Base-by-base conservation (phyloP, 2,888 invertebrate genomes). In the Hololepta plana region DNA sequence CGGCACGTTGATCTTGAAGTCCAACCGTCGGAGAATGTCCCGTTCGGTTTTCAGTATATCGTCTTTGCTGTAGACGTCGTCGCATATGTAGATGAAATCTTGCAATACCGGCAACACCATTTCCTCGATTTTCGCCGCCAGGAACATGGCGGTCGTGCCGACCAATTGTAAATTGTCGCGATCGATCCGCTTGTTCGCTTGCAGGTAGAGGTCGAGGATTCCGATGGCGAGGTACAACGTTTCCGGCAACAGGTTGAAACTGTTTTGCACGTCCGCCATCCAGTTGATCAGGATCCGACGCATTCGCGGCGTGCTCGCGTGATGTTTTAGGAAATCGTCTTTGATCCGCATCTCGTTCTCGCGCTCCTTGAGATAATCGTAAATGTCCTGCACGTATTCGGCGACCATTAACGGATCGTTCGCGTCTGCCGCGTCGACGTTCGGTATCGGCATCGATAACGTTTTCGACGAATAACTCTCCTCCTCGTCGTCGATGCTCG, bases 61-160 rank as follows among this genome's bases (percentile, higher is more conserved):
- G 2, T 59, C 46, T 41, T 72, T 76, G 3, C 67, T 67, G 51
- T 84, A 95, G 0, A 87, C 72, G 46, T 81, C 72, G 54, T 90
- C 91, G 6, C 90, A 82, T 28, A 95, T 79, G 48, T 77, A 87
- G 8, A 84, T 77, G 57, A 91, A 91, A 55, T 96, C 95, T 4
- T 57, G 60, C 12, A 90, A 65, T 22, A 82, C 80, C 0, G 93
- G 90, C 2, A 80, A 67, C 5, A 6, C 44, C 44, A 90, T 76
- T 59, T 96, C 96, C 56, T 96, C 95, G 45, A 87, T 93, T 53
- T 96, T 96, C 44, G 79, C 71, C 1, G 95, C 91, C 27, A 93
- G 69, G 42, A 87, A 75, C 64, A 95, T 69, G 0, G 88, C 76
- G 0, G 88, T 73, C 2, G 85, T 75, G 3, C 91, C 93, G 7